Base-by-base conservation (phyloP, 2,113 vertebrate genomes). In the Caranx melampygus region DNA sequence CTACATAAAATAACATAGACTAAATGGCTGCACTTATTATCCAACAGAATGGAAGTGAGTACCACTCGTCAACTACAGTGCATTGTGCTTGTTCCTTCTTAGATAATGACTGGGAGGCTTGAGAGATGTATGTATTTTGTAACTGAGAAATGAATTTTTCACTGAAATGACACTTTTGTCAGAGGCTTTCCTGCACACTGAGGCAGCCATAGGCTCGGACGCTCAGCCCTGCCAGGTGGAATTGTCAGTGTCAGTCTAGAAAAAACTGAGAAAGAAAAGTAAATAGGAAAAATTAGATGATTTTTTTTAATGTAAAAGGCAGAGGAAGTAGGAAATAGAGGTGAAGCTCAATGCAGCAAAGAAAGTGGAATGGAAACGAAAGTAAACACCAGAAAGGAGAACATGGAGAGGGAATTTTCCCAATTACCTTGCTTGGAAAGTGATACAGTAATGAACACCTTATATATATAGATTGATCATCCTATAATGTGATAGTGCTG, bases 101-200 rank as follows among this genome's bases (percentile, higher is more conserved):
- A 72, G 65, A 84, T 74, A 78, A 75, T 78, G 35, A 71, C 67
- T 9, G 10, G 68, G 49, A 31, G 42, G 45, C 58, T 79, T 72
- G 42, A 81, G 64, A 72, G 61, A 67, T 62, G 55, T 26, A 54
- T 86, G 47, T 68, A 58, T 79, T 80, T 68, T 51, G 52, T 76
- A 58, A 55, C 14, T 2, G 62, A 47, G 37, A 74, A 69, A 78
- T 81, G 58, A 54, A n/a, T 42, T 34, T 78, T 78, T 67, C 14
- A 62, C 52, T 59, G 14, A 80, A 72, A 26, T 73, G 6, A 62
- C 45, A 61, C 75, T 66, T 64, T 60, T 72, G 40, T 54, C 42
- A 47, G 54, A 71, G 51, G 33, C 11, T 71, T 75, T 75, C 57
- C 40, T 67, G 55, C 31, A 57, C 57, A 58, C 49, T 18, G 33